These are phyloP conservation scores for Epinephelus malabaricus DNA, from an alignment of 2,797 vertebrate species.

Conservation along the genomic window DNA sequence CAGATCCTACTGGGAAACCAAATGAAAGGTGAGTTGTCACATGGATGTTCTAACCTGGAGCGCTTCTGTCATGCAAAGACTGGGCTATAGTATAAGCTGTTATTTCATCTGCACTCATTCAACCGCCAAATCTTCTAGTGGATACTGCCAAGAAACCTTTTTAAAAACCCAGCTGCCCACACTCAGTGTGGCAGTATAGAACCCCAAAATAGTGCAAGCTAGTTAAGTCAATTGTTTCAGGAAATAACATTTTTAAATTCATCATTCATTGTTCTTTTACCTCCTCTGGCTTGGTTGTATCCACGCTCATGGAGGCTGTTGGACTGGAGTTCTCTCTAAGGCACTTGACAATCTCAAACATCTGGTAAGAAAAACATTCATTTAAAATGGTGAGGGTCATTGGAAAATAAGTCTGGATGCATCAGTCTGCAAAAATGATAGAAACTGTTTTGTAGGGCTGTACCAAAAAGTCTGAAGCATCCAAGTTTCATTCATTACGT, in stretches of 20 bases:
- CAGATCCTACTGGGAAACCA: background rate
- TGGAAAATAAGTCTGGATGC: background rate
- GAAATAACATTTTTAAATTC: background rate
- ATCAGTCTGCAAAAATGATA: background rate
- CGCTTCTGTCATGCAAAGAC: background rate
- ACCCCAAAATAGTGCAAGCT: background rate
- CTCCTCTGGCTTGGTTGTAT: slow-evolving; percentile 91
- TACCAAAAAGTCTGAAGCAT: too few species aligned
- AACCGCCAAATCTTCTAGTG: background rate
- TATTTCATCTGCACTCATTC: background rate
- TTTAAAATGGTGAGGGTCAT: background rate
- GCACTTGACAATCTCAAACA: slow-evolving; percentile 96
- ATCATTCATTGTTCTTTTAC: slow-evolving; percentile 71
- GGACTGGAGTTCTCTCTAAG: slow-evolving; percentile 94
- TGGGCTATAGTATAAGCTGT: background rate
- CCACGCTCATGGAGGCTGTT: slow-evolving; percentile 85
- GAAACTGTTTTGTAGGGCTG: background rate
- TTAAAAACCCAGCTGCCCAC: background rate
- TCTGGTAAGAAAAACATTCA: slow-evolving; percentile 79
- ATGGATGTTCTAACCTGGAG: too few species aligned
- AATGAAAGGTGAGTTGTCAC: background rate
- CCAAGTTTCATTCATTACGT: too few species aligned
- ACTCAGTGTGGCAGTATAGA: background rate
- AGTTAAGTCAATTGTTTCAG: background rate
- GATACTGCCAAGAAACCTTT: background rate